Evolutionary conservation across 2,888 invertebrate genomes (phyloP).

Genomic region (Rhamnusium bicolor): DNA sequence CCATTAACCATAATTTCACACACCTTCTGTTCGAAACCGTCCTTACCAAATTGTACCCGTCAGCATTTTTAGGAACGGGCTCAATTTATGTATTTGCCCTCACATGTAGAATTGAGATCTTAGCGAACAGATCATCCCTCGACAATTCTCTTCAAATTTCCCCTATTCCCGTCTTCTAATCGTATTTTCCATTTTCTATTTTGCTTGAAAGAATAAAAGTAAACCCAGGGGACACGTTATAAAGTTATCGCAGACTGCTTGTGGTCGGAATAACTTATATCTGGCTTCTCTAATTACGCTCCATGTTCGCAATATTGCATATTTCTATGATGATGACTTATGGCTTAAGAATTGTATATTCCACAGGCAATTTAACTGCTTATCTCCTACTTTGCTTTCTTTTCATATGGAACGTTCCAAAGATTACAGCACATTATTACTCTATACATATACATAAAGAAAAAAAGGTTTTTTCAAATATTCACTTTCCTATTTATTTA

Average conservation of each 20-base stretch:
- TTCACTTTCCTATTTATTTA: too few species aligned
- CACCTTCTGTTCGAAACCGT: slow-evolving; percentile 36
- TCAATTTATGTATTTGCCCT: slow-evolving; percentile 64
- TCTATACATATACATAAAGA: too few species aligned
- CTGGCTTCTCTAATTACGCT: slow-evolving; percentile 26
- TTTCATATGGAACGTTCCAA: too few species aligned
- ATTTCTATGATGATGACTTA: neutral
- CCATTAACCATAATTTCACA: slow-evolving; percentile 22
- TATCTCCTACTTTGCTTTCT: neutral
- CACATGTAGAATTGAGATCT: slow-evolving; percentile 57
- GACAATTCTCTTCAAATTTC: slow-evolving; percentile 54
- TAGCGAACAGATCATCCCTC: slow-evolving; percentile 58
- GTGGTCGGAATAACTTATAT: slow-evolving; percentile 32
- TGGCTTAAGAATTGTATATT: neutral
- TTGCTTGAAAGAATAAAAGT: slow-evolving; percentile 54
- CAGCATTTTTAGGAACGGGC: slow-evolving; percentile 42
- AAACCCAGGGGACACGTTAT: slow-evolving; percentile 45
- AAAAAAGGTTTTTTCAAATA: too few species aligned
- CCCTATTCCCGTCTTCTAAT: slow-evolving; percentile 52
- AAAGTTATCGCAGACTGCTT: slow-evolving; percentile 33
- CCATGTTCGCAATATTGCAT: slow-evolving; percentile 6
- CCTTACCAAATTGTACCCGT: slow-evolving; percentile 36
- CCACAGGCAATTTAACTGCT: neutral
- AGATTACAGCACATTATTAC: too few species aligned
- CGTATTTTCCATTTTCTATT: slow-evolving; percentile 51